These are phyloP conservation scores for Chrysolina oricalcia DNA, from an alignment of 2,888 invertebrate genomes.

Conservation along the genomic window DNA sequence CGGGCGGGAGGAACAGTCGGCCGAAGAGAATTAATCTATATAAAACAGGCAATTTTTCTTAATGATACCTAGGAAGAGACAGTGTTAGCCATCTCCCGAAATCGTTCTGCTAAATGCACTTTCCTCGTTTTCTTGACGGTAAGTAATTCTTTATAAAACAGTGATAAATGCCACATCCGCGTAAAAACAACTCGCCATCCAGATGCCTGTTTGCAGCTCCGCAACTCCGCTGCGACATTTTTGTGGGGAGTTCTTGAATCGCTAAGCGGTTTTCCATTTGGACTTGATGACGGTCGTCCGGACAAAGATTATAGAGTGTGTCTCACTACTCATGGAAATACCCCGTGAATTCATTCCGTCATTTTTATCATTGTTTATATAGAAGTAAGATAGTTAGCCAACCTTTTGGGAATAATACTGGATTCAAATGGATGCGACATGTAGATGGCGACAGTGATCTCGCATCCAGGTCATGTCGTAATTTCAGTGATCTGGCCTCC, in stretches of 20 bases:
- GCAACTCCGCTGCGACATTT: slow-evolving; percentile 27
- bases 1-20: slow-evolving; percentile 18
- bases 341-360: no score
- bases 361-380: no score
- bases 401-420: no score
- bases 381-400: no score
- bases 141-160: slow-evolving; percentile 59
- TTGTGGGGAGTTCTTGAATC: slow-evolving; percentile 26
- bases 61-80: slow-evolving; percentile 50
- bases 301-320: no score
- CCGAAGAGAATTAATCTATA: slow-evolving; percentile 51
- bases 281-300: neutral
- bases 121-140: slow-evolving; percentile 58
- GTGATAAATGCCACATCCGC: slow-evolving; percentile 55
- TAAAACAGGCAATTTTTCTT: slow-evolving; percentile 54
- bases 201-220: slow-evolving; percentile 29
- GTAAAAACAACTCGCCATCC: slow-evolving; percentile 33
- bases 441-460: no score
- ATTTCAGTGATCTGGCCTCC: no score
- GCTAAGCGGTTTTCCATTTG: slow-evolving; percentile 28
- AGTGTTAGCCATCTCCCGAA: slow-evolving; percentile 46
- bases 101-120: slow-evolving; percentile 58
- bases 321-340: no score
- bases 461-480: no score
- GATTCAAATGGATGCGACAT: no score